phyloP scores from a whole-genome alignment of 2,888 invertebrate species.

The Noctua pronuba region DNA sequence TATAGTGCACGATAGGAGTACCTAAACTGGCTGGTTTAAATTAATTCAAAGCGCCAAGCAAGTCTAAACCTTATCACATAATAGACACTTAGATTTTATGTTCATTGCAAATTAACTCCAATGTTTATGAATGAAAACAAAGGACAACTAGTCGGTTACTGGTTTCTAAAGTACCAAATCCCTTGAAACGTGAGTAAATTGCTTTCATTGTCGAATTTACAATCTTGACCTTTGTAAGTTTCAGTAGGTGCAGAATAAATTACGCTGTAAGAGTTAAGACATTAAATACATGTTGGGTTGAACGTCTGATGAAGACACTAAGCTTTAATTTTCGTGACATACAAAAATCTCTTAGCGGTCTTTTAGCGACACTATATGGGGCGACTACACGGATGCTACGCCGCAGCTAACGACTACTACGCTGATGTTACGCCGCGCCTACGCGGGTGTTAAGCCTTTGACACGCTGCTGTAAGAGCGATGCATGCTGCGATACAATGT shows the following conservation, averaged over 20 bases:
- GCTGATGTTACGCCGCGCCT: neutral
- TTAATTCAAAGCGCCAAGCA: slow-evolving; percentile 23
- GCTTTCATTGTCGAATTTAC: slow-evolving; percentile 40
- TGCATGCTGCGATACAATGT: neutral
- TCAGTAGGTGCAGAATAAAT: slow-evolving; percentile 11
- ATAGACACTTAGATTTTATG: slow-evolving; percentile 44
- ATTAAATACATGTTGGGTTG: neutral
- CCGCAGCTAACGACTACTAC: too few relatives aligned
- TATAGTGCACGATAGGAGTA: neutral
- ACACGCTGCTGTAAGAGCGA: neutral
- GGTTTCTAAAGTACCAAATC: slow-evolving; percentile 23
- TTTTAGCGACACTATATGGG: neutral
- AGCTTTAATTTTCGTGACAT: neutral
- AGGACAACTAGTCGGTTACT: slow-evolving; percentile 32
- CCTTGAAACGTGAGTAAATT: slow-evolving; percentile 32
- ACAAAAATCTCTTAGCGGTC: neutral
- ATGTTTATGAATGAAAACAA: slow-evolving; percentile 53
- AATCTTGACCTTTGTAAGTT: slow-evolving; percentile 34
- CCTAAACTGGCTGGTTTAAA: slow-evolving; percentile 9
- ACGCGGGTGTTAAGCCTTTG: neutral
- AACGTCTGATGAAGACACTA: neutral
- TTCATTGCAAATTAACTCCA: slow-evolving; percentile 53
- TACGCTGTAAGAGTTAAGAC: neutral
- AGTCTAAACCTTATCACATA: slow-evolving; percentile 35
- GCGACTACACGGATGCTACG: neutral